These are phyloP conservation scores for Drosophila neocordata DNA, from an alignment of 1,140 invertebrate species.

Conservation along the genomic window DNA sequence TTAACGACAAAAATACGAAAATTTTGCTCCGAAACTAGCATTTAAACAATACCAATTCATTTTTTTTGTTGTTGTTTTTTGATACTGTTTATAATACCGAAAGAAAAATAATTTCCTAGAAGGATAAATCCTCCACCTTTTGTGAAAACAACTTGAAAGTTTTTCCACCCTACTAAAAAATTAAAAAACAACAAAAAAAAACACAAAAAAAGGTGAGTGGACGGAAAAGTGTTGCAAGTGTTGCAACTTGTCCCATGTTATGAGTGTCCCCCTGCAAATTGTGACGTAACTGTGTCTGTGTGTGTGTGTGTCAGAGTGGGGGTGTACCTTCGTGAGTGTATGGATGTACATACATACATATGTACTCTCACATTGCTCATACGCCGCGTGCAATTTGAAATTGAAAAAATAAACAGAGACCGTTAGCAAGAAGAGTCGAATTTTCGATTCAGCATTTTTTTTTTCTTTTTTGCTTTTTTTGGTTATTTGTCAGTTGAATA, in stretches of 20 bases:
- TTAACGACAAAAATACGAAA: constrained; percentile 15
- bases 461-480: not conserved
- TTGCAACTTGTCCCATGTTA: constrained; percentile 38
- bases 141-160: constrained; percentile 15
- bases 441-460: not conserved
- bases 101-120: constrained; percentile 8
- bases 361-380: constrained; percentile 61
- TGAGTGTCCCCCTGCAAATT: constrained; percentile 26
- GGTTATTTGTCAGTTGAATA: not conserved
- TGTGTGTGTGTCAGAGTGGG: constrained; percentile 1
- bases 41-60: constrained; percentile 42
- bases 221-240: constrained; percentile 53
- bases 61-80: constrained; percentile 26
- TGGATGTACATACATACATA: not conserved
- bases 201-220: constrained; percentile 63
- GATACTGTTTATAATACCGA: constrained; percentile 35
- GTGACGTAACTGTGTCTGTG: constrained; percentile 61
- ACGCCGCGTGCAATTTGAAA: constrained; percentile 57
- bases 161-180: constrained; percentile 23
- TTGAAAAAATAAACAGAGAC: constrained; percentile 63
- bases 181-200: constrained; percentile 40
- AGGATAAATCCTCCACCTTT: constrained; percentile 30
- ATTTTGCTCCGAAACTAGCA: constrained; percentile 38
- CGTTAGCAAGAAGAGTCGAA: constrained; percentile 5
- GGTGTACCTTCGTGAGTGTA: constrained; percentile 3